These are phyloP conservation scores for Argynnis bischoffii DNA, from an alignment of 2,888 invertebrate genomes.

Conservation along the genomic window DNA sequence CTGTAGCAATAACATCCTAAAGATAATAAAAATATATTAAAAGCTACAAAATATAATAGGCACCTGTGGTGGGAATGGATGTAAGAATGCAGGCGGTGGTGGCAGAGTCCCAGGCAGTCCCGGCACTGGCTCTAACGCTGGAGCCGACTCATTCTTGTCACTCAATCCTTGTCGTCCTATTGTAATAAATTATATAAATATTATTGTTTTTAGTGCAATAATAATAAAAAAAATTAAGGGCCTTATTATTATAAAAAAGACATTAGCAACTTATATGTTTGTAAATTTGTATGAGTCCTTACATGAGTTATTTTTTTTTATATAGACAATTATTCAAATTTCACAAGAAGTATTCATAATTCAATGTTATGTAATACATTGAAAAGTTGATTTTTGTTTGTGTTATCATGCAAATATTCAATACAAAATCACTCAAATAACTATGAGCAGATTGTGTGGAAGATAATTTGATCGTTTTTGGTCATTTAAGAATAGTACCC, in stretches of 20 bases:
- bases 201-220: background rate
- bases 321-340: too few relatives aligned
- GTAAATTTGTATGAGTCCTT: background rate
- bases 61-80: constrained; percentile 78
- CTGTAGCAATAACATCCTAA: too few relatives aligned
- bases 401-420: too few relatives aligned
- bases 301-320: too few relatives aligned
- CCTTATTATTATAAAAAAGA: too few relatives aligned
- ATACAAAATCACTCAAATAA: too few relatives aligned
- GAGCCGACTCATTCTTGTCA: constrained; percentile 64
- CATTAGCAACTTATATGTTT: background rate
- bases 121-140: constrained; percentile 78
- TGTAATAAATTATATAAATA: background rate
- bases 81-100: constrained; percentile 80
- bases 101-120: constrained; percentile 84
- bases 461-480: too few relatives aligned
- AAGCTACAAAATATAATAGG: constrained; percentile 38
- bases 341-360: too few relatives aligned
- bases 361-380: too few relatives aligned
- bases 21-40: background rate
- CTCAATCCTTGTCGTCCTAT: constrained; percentile 72
- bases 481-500: too few relatives aligned
- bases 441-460: too few relatives aligned
- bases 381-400: too few relatives aligned
- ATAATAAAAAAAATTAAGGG: background rate